Evolutionary conservation across 2,797 vertebrate species (phyloP).

Genomic region (Notoglanidium macrostoma): DNA sequence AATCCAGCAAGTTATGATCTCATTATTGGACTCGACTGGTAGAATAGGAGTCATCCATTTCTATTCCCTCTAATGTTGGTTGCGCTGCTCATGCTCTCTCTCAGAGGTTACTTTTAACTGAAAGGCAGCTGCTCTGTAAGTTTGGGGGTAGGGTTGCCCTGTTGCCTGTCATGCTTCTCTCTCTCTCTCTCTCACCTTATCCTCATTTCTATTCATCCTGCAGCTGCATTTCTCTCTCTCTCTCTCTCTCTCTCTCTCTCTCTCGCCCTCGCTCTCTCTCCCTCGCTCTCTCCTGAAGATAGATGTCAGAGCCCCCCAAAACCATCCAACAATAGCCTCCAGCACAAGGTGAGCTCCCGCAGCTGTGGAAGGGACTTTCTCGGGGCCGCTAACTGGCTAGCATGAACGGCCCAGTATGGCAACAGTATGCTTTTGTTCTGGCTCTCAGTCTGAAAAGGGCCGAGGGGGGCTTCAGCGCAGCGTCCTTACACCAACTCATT

Average conservation of each 20-base stretch:
- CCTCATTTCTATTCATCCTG: constrained; percentile 63
- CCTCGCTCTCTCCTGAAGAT: constrained; percentile 84
- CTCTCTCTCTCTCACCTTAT: constrained; percentile 63
- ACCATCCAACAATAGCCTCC: constrained; percentile 93
- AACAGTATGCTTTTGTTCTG: constrained; percentile 99
- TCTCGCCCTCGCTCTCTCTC: constrained; percentile 65
- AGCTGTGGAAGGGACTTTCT: constrained; percentile 72
- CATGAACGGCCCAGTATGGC: constrained; percentile 99
- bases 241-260: constrained; percentile 72
- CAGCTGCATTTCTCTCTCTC: constrained; percentile 80
- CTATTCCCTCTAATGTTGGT: not conserved
- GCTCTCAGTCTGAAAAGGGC: constrained; percentile 90
- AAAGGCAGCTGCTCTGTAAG: constrained; percentile 51
- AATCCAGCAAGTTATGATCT: constrained; percentile 14
- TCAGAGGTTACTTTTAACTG: constrained; percentile 61
- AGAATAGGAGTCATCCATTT: not conserved
- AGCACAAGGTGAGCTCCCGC: constrained; percentile 90
- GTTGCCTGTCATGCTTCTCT: constrained; percentile 71
- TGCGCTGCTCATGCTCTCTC: not conserved
- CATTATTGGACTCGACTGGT: not conserved
- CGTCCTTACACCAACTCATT: constrained; percentile 84
- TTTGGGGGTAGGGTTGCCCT: constrained; percentile 79
- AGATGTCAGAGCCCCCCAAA: constrained; percentile 98
- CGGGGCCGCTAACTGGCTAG: constrained; percentile 59
- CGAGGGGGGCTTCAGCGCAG: constrained; percentile 65